phyloP scores from a whole-genome alignment of 2,888 invertebrate species.

The Venusia cambrica region DNA sequence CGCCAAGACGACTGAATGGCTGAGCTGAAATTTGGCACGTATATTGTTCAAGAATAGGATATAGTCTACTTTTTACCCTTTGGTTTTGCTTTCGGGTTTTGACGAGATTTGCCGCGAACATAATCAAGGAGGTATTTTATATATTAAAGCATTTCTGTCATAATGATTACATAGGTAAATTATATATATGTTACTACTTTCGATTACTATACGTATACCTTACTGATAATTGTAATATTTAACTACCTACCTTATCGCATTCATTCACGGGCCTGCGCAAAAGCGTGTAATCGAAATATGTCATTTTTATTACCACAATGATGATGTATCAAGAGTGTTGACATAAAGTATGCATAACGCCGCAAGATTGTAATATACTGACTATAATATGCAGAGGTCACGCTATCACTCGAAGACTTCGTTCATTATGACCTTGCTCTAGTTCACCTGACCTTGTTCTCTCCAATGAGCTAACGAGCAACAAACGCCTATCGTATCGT shows the following conservation, averaged over 20 bases:
- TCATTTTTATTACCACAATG: conserved; percentile 17
- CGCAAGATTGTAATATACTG: conserved; percentile 45
- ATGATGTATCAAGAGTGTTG: conserved; percentile 15
- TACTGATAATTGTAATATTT: too few relatives aligned
- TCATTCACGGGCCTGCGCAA: conserved; percentile 18
- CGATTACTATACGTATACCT: too few relatives aligned
- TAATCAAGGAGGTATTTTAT: too few relatives aligned
- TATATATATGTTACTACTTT: too few relatives aligned
- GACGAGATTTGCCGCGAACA: too few relatives aligned
- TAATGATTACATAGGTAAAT: too few relatives aligned
- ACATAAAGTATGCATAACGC: conserved; percentile 28
- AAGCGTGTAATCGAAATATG: conserved; percentile 17
- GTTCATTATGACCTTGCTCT: conserved; percentile 69
- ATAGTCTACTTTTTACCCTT: too few relatives aligned
- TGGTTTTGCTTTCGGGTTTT: too few relatives aligned
- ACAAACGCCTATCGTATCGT: conserved; percentile 52
- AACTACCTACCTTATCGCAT: conserved; percentile 14
- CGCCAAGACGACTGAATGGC: too few relatives aligned
- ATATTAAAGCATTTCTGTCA: too few relatives aligned
- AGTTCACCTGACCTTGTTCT: conserved; percentile 68
- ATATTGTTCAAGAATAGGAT: too few relatives aligned
- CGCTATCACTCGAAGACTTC: conserved; percentile 71
- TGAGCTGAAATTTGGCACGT: too few relatives aligned
- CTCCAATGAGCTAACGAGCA: conserved; percentile 52
- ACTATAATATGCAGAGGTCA: conserved; percentile 69